Conservation (phyloP, 2,113 vertebrate genomes). For the Barnardius zonarius region DNA sequence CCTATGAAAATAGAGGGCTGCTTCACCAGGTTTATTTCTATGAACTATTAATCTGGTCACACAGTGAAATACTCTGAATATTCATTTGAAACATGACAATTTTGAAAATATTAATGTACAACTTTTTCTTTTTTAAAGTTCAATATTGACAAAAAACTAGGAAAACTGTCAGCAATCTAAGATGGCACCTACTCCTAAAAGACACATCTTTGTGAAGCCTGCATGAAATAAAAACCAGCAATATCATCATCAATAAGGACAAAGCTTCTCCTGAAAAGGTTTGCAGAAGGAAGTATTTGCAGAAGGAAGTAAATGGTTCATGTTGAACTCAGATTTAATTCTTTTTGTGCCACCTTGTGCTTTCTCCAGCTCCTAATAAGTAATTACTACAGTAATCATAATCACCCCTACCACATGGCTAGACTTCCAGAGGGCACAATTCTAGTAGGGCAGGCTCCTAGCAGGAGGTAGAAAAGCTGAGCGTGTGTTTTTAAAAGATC, state of each 20-base stretch:
- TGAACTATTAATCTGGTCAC: background rate
- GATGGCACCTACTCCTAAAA: background rate
- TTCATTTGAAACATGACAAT: background rate
- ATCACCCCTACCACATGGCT: background rate
- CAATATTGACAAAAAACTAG: background rate
- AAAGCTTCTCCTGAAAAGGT: background rate
- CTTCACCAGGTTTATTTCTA: background rate
- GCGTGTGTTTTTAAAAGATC: background rate
- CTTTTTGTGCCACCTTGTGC: background rate
- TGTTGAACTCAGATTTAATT: background rate
- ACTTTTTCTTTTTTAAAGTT: background rate
- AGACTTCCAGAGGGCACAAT: background rate
- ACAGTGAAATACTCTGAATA: background rate
- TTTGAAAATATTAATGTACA: background rate
- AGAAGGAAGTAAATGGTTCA: background rate
- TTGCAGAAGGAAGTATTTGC: background rate
- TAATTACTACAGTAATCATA: background rate
- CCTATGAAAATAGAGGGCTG: background rate
- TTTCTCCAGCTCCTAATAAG: background rate
- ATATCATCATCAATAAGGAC: background rate
- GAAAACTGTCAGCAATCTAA: background rate
- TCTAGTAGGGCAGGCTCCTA: background rate
- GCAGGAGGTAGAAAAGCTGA: background rate
- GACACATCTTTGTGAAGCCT: background rate
- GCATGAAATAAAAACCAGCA: background rate